phyloP scores from a whole-genome alignment of 2,888 invertebrate species.

The Lasioglossum calceatum region DNA sequence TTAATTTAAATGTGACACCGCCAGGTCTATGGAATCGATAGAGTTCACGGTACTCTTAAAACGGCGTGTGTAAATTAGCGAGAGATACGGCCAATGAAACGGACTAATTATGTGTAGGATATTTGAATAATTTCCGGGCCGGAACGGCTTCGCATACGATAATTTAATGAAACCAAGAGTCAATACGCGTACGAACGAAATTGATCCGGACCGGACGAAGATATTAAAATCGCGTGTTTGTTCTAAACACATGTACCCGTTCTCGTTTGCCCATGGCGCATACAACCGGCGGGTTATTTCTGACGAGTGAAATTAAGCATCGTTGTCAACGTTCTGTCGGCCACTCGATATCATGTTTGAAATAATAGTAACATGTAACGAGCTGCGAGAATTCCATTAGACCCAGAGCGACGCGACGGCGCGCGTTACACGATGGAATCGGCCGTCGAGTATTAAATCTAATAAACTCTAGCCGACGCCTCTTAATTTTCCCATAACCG shows the following conservation, averaged over 20 bases:
- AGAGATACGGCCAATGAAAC: neutral
- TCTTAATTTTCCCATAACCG: slow-evolving; percentile 66
- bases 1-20: neutral
- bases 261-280: neutral
- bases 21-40: neutral
- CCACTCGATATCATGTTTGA: neutral
- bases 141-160: no score
- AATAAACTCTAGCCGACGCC: slow-evolving; percentile 61
- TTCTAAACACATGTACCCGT: neutral
- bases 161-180: neutral
- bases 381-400: slow-evolving; percentile 2
- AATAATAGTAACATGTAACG: slow-evolving; percentile 7
- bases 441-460: slow-evolving; percentile 55
- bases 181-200: neutral
- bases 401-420: neutral
- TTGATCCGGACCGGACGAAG: neutral
- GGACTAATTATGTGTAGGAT: neutral
- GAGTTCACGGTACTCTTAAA: neutral
- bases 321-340: neutral
- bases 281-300: neutral
- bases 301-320: slow-evolving; percentile 2
- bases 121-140: neutral
- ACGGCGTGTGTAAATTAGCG: neutral
- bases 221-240: neutral
- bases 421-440: slow-evolving; percentile 10